Percentiles rank a stretch among this genome's conserved stretches.
phyloP scores from a whole-genome alignment of 2,888 invertebrate species.

The Muscina levida region DNA sequence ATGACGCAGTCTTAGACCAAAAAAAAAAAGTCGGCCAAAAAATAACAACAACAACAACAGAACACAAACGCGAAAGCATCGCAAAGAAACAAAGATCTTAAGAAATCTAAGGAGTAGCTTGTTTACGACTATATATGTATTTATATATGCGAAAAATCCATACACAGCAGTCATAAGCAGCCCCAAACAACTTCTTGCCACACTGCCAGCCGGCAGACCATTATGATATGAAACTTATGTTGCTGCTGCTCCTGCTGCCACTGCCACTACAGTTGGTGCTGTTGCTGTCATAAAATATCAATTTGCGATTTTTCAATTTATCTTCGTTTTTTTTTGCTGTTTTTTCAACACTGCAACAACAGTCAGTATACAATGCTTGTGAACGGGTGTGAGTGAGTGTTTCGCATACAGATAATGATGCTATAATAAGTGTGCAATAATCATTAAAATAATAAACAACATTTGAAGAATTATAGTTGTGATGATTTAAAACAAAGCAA shows the following conservation, averaged over 20 bases:
- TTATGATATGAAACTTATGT: constrained; percentile 1
- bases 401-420: constrained; percentile 46
- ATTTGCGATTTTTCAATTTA: constrained; percentile 69
- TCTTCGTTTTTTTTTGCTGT: constrained; percentile 26
- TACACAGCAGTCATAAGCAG: too few species aligned
- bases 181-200: neutral
- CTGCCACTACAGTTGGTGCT: constrained; percentile 37
- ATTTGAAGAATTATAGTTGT: neutral
- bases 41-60: constrained; percentile 1
- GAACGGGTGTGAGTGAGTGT: constrained; percentile 30
- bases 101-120: too few species aligned
- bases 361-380: neutral
- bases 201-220: constrained; percentile 2
- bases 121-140: too few species aligned
- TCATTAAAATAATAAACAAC: constrained; percentile 3
- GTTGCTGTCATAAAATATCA: constrained; percentile 67
- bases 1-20: neutral
- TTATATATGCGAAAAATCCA: too few species aligned
- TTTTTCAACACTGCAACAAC: neutral
- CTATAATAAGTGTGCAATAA: constrained; percentile 52
- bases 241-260: constrained; percentile 47
- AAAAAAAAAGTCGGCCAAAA: constrained; percentile 1
- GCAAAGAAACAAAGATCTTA: constrained; percentile 2
- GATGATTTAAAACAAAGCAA: neutral
- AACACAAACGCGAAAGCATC: constrained; percentile 3